Percentiles rank a stretch among this genome's conserved stretches.
These are phyloP conservation scores for Scomber colias DNA, from an alignment of 2,113 vertebrate genomes.

Conservation along the genomic window DNA sequence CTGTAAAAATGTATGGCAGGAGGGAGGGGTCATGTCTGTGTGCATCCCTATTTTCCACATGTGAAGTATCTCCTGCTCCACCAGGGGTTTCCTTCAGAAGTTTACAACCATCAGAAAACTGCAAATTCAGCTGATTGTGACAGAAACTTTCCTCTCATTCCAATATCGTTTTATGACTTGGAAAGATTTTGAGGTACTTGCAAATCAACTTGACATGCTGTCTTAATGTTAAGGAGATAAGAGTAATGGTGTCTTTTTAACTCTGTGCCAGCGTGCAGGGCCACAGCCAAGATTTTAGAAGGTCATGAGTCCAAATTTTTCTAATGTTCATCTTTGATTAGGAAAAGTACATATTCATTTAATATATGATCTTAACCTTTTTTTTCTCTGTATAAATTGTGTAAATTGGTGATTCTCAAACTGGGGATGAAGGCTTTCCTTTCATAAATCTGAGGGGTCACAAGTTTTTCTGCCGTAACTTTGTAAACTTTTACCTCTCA, in stretches of 20 bases:
- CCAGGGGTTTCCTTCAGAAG: slow-evolving; percentile 64
- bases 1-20: slow-evolving; percentile 63
- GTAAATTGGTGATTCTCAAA: no score
- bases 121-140: slow-evolving; percentile 67
- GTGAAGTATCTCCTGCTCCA: slow-evolving; percentile 60
- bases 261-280: background rate
- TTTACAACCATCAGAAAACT: slow-evolving; percentile 69
- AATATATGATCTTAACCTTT: no score
- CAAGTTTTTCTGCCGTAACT: no score
- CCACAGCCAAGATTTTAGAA: background rate
- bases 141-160: slow-evolving; percentile 21
- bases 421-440: no score
- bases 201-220: background rate
- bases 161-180: slow-evolving; percentile 44
- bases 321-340: background rate
- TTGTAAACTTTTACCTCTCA: no score
- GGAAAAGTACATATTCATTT: no score
- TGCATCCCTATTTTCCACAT: slow-evolving; percentile 40
- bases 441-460: no score
- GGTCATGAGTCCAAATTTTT: background rate
- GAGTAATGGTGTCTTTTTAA: slow-evolving; percentile 1
- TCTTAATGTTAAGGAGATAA: slow-evolving; percentile 26
- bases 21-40: slow-evolving; percentile 43
- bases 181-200: slow-evolving; percentile 3
- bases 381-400: no score